Conservation (phyloP, 2,797 vertebrate genomes). For the Propithecus deckenii region DNA sequence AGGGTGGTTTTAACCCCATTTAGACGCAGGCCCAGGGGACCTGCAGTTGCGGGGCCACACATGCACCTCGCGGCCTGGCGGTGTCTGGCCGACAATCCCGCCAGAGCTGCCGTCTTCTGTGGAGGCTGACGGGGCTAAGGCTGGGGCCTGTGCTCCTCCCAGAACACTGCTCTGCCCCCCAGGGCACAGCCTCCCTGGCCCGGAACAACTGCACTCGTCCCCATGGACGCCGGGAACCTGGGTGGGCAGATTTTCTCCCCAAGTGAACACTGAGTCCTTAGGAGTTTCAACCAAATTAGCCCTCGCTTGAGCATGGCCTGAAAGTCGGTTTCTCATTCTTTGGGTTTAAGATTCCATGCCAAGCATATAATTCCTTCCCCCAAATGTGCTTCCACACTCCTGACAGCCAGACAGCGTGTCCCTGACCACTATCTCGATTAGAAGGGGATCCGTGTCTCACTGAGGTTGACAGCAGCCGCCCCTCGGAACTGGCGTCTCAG, state of each 20-base stretch:
- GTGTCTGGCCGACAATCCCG: accelerated
- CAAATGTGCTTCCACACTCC: not conserved
- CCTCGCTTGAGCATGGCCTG: not conserved
- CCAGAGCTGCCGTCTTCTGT: not conserved
- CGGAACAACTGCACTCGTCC: not conserved
- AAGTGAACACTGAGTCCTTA: not conserved
- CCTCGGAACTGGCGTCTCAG: not conserved
- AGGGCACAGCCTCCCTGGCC: not conserved
- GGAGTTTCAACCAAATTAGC: not conserved
- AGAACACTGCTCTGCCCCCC: accelerated
- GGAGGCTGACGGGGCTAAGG: accelerated
- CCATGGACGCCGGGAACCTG: not conserved
- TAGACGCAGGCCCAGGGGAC: too few species aligned
- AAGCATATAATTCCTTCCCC: not conserved
- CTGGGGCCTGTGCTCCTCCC: accelerated
- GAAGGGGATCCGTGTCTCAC: not conserved
- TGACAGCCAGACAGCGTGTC: not conserved
- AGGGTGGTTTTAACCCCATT: too few species aligned
- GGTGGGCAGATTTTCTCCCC: not conserved
- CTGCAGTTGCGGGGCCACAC: too few species aligned
- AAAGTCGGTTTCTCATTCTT: not conserved
- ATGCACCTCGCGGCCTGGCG: accelerated
- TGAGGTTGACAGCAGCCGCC: not conserved
- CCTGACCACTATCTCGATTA: not conserved
- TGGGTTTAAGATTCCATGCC: not conserved